Percentiles rank a stretch among this genome's conserved stretches.
Conservation (phyloP, 2,888 invertebrate genomes). For the Unio pictorum region DNA sequence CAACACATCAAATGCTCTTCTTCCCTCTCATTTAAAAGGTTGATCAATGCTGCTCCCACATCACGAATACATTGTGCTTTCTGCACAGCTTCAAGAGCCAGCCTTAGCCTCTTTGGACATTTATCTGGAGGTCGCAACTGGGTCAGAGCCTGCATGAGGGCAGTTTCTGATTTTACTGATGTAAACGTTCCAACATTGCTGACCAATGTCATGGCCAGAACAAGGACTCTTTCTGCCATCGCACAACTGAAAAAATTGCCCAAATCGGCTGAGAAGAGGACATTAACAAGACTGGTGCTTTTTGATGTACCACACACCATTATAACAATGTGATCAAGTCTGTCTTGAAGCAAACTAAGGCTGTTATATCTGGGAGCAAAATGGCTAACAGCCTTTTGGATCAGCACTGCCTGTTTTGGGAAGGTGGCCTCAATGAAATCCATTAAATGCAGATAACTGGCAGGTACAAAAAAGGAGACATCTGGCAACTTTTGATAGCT, state of each 20-base stretch:
- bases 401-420: not conserved
- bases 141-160: constrained; percentile 13
- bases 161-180: constrained; percentile 4
- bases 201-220: constrained; percentile 27
- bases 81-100: constrained; percentile 10
- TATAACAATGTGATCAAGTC: constrained; percentile 8
- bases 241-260: constrained; percentile 1
- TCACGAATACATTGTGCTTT: constrained; percentile 14
- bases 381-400: too few species aligned
- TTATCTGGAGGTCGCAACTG: constrained; percentile 10
- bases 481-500: not conserved
- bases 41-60: constrained; percentile 7
- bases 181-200: constrained; percentile 27
- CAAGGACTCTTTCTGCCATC: constrained; percentile 33
- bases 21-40: constrained; percentile 16
- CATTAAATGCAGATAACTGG: constrained; percentile 17
- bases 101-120: constrained; percentile 14
- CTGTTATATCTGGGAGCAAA: not conserved
- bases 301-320: constrained; percentile 6
- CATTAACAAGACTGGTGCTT: constrained; percentile 6
- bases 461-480: constrained; percentile 18
- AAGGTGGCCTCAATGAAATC: constrained; percentile 21
- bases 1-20: constrained; percentile 15
- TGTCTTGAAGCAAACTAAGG: constrained; percentile 5
- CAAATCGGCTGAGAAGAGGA: not conserved